Percentiles rank a stretch among this genome's conserved stretches.
These are phyloP conservation scores for Nomada ruficornis DNA, from an alignment of 2,888 invertebrate species.

Conservation along the genomic window DNA sequence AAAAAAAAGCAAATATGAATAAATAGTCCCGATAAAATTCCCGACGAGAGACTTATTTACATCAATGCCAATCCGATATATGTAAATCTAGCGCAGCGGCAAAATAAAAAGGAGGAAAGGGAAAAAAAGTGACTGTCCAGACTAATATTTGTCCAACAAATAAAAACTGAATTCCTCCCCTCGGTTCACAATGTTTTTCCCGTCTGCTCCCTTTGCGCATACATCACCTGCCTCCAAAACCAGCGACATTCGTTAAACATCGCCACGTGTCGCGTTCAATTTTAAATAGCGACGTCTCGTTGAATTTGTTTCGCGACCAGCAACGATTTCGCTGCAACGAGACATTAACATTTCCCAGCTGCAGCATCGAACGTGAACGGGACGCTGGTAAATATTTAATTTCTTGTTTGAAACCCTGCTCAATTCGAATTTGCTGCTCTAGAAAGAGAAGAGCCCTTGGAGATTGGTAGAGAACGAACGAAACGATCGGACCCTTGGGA, in stretches of 20 bases:
- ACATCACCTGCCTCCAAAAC: neutral
- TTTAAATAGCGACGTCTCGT: neutral
- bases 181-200: neutral
- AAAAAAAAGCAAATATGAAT: no score
- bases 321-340: slow-evolving; percentile 4
- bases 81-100: no score
- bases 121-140: neutral
- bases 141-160: neutral
- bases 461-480: slow-evolving; percentile 22
- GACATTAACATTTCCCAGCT: slow-evolving; percentile 17
- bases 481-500: slow-evolving; percentile 41
- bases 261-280: neutral
- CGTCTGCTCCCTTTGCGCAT: no score
- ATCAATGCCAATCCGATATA: no score
- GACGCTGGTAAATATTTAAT: slow-evolving; percentile 20
- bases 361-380: slow-evolving; percentile 3
- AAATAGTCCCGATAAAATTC: no score
- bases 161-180: neutral
- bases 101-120: no score
- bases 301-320: slow-evolving; percentile 6
- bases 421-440: no score
- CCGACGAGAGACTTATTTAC: no score
- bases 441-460: slow-evolving; percentile 28
- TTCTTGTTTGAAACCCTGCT: neutral
- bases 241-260: slow-evolving; percentile 6